Evolutionary conservation across 2,888 invertebrate species (phyloP), one percentile per base, ranked within the genome.

Genomic region (Lacanobia oleracea): DNA sequence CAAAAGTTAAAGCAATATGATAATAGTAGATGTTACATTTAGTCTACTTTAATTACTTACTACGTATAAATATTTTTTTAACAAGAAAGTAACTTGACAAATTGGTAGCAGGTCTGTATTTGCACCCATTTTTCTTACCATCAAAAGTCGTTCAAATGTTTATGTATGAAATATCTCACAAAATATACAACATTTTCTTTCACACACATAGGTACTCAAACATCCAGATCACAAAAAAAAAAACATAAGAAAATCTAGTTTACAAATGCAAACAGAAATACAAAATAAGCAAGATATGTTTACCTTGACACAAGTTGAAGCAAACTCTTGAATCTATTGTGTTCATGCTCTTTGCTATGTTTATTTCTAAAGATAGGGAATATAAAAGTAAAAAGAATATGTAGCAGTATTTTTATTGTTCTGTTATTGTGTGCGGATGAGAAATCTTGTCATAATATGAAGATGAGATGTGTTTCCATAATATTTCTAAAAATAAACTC

Each of bases 181-280:
- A 8, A 16, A 8, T 18, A 9, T 18, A 18, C 16, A 1, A 37
- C 7, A 45, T 48, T 23, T 75, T 57, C 21, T n/a, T 21, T 37
- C 6, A 33, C 16, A n/a, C 50, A 10, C n/a, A n/a, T n/a, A n/a
- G n/a, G n/a, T 2, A 18, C 21, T 45, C 59, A 59, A 48, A 69
- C 37, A 27, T n/a, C 14, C 5, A 57, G 12, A 59, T 74, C 37
- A 6, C 61, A 40, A 50, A 45, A 61, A 50, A 45, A 61, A 51
- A 63, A 67, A 74, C 48, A 51, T 33, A n/a, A 37, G 62, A 60
- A 80, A 80, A 80, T 80, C 67, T 63, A 63, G 80, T 63, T 67
- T 60, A 63, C 75, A 80, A 79, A 77, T 77, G 75, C 79, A 74
- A 74, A 67, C 48, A 80, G 80, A 80, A 74, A 74, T 67, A 79